Conservation (phyloP, 2,113 vertebrate genomes). For the Austrofundulus limnaeus region DNA sequence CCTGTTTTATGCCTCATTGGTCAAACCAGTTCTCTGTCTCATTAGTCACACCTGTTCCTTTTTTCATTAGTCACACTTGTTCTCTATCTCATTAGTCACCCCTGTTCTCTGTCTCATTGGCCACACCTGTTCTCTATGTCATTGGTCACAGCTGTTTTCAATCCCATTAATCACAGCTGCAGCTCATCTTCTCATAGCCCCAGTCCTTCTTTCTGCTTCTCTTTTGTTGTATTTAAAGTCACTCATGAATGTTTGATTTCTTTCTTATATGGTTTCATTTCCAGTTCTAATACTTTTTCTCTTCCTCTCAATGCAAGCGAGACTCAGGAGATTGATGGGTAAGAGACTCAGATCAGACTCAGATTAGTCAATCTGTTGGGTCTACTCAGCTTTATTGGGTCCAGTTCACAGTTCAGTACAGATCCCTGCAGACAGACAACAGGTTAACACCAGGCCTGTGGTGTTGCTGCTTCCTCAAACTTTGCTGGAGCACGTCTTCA, state of each 20-base stretch:
- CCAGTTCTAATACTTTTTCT: slow-evolving; percentile 32
- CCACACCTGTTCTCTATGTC: too few relatives aligned
- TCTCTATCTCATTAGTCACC: too few relatives aligned
- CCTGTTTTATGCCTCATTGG: too few relatives aligned
- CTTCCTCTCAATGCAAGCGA: slow-evolving; percentile 78
- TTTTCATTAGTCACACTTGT: too few relatives aligned
- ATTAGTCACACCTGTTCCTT: too few relatives aligned
- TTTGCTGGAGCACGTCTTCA: slow-evolving; percentile 14
- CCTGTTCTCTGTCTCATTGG: too few relatives aligned
- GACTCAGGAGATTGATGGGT: slow-evolving; percentile 86
- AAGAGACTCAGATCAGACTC: slow-evolving; percentile 69
- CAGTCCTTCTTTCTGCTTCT: neutral
- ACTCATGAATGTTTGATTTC: neutral
- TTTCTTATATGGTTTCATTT: neutral
- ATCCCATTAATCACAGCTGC: too few relatives aligned
- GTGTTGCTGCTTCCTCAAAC: neutral
- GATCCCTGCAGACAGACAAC: too few relatives aligned
- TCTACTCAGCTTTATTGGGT: slow-evolving; percentile 20
- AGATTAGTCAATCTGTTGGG: too few relatives aligned
- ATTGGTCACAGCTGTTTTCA: too few relatives aligned
- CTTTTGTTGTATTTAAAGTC: neutral
- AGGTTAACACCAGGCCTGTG: neutral
- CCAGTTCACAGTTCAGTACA: neutral
- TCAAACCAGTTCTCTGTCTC: too few relatives aligned
- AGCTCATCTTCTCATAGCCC: too few relatives aligned